Percentiles rank a stretch among this genome's conserved stretches.
These are phyloP conservation scores for Cossypha caffra DNA, from an alignment of 2,797 vertebrate species.

Conservation along the genomic window DNA sequence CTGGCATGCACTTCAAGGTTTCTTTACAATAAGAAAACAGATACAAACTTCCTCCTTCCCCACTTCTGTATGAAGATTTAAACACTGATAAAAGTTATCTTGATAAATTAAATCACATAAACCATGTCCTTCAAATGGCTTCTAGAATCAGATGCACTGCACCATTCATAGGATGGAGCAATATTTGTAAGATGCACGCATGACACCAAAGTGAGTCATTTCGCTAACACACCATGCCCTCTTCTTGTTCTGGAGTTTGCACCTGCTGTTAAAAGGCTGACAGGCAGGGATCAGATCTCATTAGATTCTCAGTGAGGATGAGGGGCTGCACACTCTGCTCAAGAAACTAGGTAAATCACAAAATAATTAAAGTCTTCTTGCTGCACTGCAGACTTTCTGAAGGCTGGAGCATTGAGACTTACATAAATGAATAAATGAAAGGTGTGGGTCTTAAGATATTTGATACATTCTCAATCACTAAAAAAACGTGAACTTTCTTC, in stretches of 20 bases:
- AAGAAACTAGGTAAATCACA: neutral
- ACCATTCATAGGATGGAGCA: rapidly evolving
- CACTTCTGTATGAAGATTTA: neutral
- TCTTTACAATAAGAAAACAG: neutral
- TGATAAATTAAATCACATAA: neutral
- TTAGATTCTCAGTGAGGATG: neutral
- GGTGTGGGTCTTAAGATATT: neutral
- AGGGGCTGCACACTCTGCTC: neutral
- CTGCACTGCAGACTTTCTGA: neutral
- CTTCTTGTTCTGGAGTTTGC: neutral
- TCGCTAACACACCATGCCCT: neutral
- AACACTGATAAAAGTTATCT: neutral
- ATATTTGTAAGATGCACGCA: rapidly evolving
- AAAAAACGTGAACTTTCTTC: neutral
- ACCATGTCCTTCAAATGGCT: neutral
- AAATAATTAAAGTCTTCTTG: neutral
- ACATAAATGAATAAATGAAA: neutral
- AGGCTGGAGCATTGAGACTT: neutral
- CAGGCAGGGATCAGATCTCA: neutral
- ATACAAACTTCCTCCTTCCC: neutral
- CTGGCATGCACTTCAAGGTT: neutral
- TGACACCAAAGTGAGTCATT: neutral
- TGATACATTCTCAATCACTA: neutral
- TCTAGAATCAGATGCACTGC: neutral
- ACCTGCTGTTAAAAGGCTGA: neutral